Conservation (phyloP, 2,797 vertebrate genomes). For the Gambelia wislizenii region DNA sequence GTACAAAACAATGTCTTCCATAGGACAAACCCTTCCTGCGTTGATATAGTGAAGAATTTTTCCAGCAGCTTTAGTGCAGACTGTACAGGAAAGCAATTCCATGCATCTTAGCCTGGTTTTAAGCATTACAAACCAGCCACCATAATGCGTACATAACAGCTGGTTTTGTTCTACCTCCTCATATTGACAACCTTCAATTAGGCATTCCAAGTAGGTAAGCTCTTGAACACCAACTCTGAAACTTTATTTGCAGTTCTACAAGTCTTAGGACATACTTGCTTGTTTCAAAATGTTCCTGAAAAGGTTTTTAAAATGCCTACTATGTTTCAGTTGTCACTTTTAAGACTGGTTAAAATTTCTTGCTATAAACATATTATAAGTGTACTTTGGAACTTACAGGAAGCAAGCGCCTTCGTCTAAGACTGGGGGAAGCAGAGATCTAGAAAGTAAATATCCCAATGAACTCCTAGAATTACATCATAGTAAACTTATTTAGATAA, state of each 20-base stretch:
- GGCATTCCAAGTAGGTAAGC: neutral
- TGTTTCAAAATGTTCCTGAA: neutral
- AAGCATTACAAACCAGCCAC: slow-evolving; percentile 2
- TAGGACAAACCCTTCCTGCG: neutral
- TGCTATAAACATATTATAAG: neutral
- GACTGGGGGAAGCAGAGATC: neutral
- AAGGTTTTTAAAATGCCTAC: neutral
- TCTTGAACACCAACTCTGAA: neutral
- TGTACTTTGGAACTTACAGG: neutral
- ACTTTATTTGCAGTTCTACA: neutral
- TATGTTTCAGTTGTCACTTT: neutral
- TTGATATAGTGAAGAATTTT: neutral
- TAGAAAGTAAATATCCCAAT: neutral
- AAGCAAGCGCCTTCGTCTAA: neutral
- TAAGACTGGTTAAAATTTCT: neutral
- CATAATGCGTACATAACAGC: neutral
- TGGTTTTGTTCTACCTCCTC: slow-evolving; percentile 1
- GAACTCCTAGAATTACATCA: neutral
- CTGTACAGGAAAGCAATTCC: neutral
- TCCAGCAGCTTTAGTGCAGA: slow-evolving; percentile 4
- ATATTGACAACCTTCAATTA: slow-evolving; percentile 1
- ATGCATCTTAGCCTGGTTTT: slow-evolving; percentile 12
- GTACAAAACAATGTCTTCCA: neutral
- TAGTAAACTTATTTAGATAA: neutral
- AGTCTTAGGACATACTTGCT: neutral